Evolutionary conservation across 2,113 vertebrate species (phyloP).

Genomic region (Chrysochloris asiatica): DNA sequence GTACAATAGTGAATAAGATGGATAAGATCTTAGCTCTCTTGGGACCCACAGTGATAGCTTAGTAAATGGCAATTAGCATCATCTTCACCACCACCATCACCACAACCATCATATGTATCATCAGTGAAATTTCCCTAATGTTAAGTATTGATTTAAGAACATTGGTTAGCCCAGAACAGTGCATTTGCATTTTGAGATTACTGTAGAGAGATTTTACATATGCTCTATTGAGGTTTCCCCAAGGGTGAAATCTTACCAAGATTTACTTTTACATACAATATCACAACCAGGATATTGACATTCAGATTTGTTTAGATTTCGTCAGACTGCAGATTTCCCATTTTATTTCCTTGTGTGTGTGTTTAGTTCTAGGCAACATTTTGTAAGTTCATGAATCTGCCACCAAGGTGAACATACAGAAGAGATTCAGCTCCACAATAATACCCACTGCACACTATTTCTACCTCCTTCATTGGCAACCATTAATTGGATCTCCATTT

Average conservation of each 20-base stretch:
- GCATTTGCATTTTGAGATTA: neutral
- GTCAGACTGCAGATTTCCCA: too few relatives aligned
- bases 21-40: too few relatives aligned
- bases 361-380: neutral
- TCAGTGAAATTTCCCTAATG: neutral
- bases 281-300: neutral
- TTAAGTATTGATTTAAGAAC: neutral
- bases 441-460: neutral
- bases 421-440: neutral
- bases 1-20: neutral
- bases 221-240: neutral
- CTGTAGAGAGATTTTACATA: neutral
- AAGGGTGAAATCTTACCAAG: neutral
- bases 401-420: neutral
- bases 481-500: neutral
- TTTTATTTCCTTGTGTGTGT: neutral
- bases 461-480: neutral
- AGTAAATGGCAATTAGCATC: neutral
- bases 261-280: neutral
- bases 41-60: neutral
- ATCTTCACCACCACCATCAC: too few relatives aligned
- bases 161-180: neutral
- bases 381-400: neutral
- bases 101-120: too few relatives aligned
- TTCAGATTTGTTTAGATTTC: neutral